Evolutionary conservation across 2,113 vertebrate genomes (phyloP).

Genomic region (Vombatus ursinus): DNA sequence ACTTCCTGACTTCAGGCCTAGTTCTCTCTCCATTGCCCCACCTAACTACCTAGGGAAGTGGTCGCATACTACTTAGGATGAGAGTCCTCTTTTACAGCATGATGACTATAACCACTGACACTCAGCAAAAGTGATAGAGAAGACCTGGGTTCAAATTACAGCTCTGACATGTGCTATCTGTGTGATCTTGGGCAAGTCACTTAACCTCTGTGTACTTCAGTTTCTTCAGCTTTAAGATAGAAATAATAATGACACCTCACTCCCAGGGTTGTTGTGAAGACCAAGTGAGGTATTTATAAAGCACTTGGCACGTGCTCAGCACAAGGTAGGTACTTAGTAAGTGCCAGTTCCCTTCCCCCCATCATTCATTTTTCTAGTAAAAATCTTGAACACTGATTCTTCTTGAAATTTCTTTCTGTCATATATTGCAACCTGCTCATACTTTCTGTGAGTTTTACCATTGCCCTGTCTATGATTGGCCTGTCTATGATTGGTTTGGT

Average conservation of each 20-base stretch:
- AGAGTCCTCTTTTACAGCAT: neutral
- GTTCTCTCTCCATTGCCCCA: neutral
- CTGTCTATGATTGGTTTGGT: neutral
- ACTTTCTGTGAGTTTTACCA: neutral
- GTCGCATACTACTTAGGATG: neutral
- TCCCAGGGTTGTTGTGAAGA: neutral
- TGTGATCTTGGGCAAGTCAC: neutral
- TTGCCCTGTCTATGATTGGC: neutral
- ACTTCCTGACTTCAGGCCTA: neutral
- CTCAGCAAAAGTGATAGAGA: neutral
- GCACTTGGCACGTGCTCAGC: too few relatives aligned
- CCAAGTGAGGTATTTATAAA: neutral
- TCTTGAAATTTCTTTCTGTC: neutral
- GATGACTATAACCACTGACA: neutral
- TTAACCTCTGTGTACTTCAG: neutral
- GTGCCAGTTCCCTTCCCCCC: neutral
- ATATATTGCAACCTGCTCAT: neutral
- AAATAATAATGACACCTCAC: neutral
- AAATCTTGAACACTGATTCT: neutral
- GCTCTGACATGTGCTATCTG: neutral
- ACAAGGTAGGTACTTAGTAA: neutral
- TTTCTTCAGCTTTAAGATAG: neutral
- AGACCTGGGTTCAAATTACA: neutral
- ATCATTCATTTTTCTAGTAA: neutral
- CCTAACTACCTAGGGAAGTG: neutral